phyloP scores from a whole-genome alignment of 2,797 vertebrate genomes.

The Enteromius mattozi region DNA sequence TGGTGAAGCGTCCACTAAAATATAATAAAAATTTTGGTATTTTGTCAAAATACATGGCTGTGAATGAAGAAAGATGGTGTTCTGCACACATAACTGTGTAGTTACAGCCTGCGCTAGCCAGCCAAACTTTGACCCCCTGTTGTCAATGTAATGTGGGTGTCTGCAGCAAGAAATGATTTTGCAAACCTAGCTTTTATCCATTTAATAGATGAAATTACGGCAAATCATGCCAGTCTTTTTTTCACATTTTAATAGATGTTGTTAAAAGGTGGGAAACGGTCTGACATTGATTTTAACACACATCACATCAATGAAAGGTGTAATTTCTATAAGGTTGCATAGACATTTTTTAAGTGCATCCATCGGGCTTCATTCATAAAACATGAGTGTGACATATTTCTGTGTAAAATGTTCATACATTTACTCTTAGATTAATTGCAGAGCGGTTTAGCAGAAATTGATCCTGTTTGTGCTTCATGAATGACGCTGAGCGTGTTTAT shows the following conservation, averaged over 20 bases:
- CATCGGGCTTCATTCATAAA: slow-evolving; percentile 3
- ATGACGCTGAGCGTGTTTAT: not conserved
- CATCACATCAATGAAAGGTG: slow-evolving; percentile 9
- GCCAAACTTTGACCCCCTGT: slow-evolving; percentile 10
- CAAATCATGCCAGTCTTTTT: slow-evolving; percentile 2
- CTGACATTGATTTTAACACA: slow-evolving; percentile 34
- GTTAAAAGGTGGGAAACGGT: not conserved
- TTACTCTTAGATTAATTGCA: not conserved
- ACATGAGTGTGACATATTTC: not conserved
- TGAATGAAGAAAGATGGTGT: slow-evolving; percentile 7
- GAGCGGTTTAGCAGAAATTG: not conserved
- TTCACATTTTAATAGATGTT: slow-evolving; percentile 10
- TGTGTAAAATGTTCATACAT: not conserved
- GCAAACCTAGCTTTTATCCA: slow-evolving; percentile 14
- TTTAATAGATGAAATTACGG: slow-evolving; percentile 10
- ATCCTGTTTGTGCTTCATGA: not conserved
- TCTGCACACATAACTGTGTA: not conserved
- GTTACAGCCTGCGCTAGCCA: slow-evolving; percentile 1
- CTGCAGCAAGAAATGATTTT: slow-evolving; percentile 20
- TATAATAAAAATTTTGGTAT: not conserved
- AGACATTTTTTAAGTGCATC: slow-evolving; percentile 1
- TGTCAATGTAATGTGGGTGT: slow-evolving; percentile 23
- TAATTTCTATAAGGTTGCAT: slow-evolving; percentile 8
- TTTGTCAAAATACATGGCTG: not conserved
- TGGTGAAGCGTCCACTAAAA: not conserved